Evolutionary conservation across 2,113 vertebrate species (phyloP), one percentile per base, ranked within the genome.

Genomic region (Suricata suricatta): DNA sequence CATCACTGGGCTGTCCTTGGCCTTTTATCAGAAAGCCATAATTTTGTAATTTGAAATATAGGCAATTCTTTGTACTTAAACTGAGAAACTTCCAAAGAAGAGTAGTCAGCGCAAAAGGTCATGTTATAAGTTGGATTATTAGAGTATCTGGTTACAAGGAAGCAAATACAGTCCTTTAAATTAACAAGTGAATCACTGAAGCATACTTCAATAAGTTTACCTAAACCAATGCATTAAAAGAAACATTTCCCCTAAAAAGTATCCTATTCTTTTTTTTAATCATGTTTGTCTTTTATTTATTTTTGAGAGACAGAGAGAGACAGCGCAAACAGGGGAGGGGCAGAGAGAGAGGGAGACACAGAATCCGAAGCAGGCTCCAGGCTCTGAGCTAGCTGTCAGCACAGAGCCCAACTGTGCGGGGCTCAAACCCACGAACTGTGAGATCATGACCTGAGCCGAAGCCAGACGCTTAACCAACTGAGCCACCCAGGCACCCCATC

Each of bases 51-150:
- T 81, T 81, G 29, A 90, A 71, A 66, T 88, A 50, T 0, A 85
- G 8, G 38, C 17, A 72, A 76, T 84, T 95, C 77, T 95, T 95
- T 41, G 3, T 54, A 71, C 71, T 77, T 90, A 72, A 97, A 95
- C 38, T 2, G 4, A 90, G 57, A 90, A 83, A 93, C 44, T 29
- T 0, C 69, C 74, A 74, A 27, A 93, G 21, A 21, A 86, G 11
- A 89, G 5, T 21, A 91, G 35, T 21, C 50, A 84, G 38, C 95
- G 29, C 47, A 87, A 90, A 94, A 93, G 27, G 12, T 38, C 47
- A 60, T 12, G 1, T 66, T 31, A 17, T 69, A 76, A 84, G n/a
- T 31, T 76, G 66, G 47, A 82, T 63, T 72, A 47, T 76, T 60
- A 60, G 27, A 35, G 31, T 81, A 64, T 72, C 31, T 47, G 31